Base-by-base conservation (phyloP, 2,113 vertebrate species). In the Labeo catla region DNA sequence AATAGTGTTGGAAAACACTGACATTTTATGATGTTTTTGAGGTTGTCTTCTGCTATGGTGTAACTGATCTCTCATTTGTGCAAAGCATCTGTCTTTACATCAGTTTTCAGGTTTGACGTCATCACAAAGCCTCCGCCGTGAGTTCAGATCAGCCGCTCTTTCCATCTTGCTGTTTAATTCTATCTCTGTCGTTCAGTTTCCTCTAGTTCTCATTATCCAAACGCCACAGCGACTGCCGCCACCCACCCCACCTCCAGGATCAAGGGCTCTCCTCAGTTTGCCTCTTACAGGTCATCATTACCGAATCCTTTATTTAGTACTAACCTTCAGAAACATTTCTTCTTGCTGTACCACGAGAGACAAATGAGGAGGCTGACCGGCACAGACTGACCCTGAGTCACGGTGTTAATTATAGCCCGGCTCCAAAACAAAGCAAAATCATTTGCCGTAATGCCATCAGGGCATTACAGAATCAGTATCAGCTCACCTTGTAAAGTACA, bases 361-460 rank as follows among this genome's bases (percentile, higher is more conserved):
- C 16, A 68, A 15, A 47, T 23, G 79, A 88, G 76, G 19, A 76
- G 52, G 65, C 80, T 83, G 89, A 85, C 76, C 90, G 78, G 76
- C 80, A 72, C 88, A 86, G 80, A 81, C 81, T 78, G 79, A 81
- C 83, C 74, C 52, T 15, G 86, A 90, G 89, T 89, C 89, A 89
- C 54, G 45, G 76, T 87, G 84, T 89, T 91, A 90, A 91, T 91
- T 88, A 92, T 87, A 87, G 84, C 84, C 73, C 45, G 4, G 73
- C 74, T 70, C 84, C 61, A 80, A 81, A 89, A 89, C 85, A 87
- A 87, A 85, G 83, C 28, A 76, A 86, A 86, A 84, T 86, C 43
- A 86, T 85, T 86, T 83, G 88, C 76, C 39, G 28, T 68, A 81
- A 84, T 82, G 72, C 21, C 57, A 70, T 86, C 39, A 54, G 59